Percentiles rank a stretch among this genome's conserved stretches.
These are phyloP conservation scores for Machimus rusticus DNA, from an alignment of 2,888 invertebrate species.

Conservation along the genomic window DNA sequence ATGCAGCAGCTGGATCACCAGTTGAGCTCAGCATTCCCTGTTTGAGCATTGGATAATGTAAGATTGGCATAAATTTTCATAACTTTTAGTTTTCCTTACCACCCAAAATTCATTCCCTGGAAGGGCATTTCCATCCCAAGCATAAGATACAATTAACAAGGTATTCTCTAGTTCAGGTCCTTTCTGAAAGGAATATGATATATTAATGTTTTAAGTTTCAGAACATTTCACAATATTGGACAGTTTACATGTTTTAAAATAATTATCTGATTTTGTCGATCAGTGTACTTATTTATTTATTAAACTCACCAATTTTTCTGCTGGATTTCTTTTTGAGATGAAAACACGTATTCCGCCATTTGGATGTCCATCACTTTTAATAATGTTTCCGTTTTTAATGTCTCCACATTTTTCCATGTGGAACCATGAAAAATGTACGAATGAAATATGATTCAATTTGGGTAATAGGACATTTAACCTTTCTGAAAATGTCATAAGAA, in stretches of 20 bases:
- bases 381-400: slow-evolving; percentile 62
- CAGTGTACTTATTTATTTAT: neutral
- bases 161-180: slow-evolving; percentile 63
- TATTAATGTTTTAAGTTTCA: neutral
- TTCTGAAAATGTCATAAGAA: slow-evolving; percentile 70
- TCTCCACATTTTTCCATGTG: slow-evolving; percentile 63
- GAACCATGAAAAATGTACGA: slow-evolving; percentile 74
- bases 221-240: no score
- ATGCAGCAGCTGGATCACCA: slow-evolving; percentile 69
- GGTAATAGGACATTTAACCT: slow-evolving; percentile 65
- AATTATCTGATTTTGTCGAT: neutral
- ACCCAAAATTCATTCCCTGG: slow-evolving; percentile 80
- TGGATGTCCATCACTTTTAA: slow-evolving; percentile 54
- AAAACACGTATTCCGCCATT: slow-evolving; percentile 65
- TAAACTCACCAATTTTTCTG: slow-evolving; percentile 61
- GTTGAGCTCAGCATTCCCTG: slow-evolving; percentile 55
- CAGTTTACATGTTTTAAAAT: neutral
- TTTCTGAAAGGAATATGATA: neutral
- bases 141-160: slow-evolving; percentile 71
- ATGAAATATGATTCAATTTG: slow-evolving; percentile 66
- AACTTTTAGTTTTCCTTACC: slow-evolving; percentile 53
- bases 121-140: slow-evolving; percentile 77
- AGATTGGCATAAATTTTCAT: neutral
- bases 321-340: slow-evolving; percentile 67
- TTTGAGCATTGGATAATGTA: neutral